Evolutionary conservation across 2,797 vertebrate genomes (phyloP).

Genomic region (Myoxocephalus aenaeus): DNA sequence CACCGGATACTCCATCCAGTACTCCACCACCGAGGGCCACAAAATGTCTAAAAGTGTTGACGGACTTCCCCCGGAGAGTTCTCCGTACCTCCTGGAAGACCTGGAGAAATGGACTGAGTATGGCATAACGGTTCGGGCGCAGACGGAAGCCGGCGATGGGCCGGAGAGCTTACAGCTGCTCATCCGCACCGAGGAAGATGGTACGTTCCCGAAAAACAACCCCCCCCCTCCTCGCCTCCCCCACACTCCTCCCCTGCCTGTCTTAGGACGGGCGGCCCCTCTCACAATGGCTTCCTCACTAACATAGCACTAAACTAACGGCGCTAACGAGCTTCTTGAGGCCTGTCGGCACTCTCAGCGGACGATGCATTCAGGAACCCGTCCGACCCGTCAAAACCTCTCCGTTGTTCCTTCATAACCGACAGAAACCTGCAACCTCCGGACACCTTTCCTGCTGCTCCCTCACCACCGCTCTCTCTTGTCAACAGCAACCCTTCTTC

Average conservation of each 20-base stretch:
- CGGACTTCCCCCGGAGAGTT: constrained; percentile 88
- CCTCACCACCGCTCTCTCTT: constrained; percentile 46
- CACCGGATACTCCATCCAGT: constrained; percentile 94
- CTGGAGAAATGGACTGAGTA: constrained; percentile 98
- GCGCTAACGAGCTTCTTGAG: constrained; percentile 11
- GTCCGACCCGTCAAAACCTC: constrained; percentile 48
- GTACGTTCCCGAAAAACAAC: constrained; percentile 89
- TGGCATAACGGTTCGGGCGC: constrained; percentile 91
- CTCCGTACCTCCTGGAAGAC: constrained; percentile 92
- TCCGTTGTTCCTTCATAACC: constrained; percentile 45
- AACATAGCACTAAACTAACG: constrained; percentile 65
- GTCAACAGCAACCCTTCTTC: constrained; percentile 33
- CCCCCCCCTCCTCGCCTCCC: constrained; percentile 42
- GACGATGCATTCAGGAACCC: constrained; percentile 51
- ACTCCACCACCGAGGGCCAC: constrained; percentile 88
- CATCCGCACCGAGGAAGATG: constrained; percentile 98
- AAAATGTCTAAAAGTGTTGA: constrained; percentile 88
- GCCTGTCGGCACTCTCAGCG: constrained; percentile 28
- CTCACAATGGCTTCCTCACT: constrained; percentile 63
- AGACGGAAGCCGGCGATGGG: constrained; percentile 94
- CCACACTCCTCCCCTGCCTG: constrained; percentile 49
- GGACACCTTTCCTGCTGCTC: constrained; percentile 45
- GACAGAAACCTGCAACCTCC: constrained; percentile 40
- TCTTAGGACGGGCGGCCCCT: constrained; percentile 55
- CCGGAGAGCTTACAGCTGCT: constrained; percentile 94